Evolutionary conservation across 1,140 invertebrate species (phyloP).

Genomic region (Meloidogyne chitwoodi): DNA sequence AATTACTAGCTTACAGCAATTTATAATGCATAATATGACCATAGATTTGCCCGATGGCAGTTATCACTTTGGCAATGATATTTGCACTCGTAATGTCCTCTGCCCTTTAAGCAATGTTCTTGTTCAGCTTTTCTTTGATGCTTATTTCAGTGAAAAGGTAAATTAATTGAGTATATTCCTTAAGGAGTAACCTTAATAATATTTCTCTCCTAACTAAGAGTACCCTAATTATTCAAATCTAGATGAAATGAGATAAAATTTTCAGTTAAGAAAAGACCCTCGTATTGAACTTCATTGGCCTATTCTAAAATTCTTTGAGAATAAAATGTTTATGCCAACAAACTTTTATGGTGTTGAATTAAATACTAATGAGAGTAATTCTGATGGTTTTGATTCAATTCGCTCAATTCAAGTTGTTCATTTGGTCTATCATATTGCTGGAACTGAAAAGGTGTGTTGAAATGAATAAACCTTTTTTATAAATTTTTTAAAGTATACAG

Average conservation of each 20-base stretch:
- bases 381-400: slow-evolving; percentile 40
- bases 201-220: too few relatives aligned
- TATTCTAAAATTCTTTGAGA: slow-evolving; percentile 57
- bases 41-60: slow-evolving; percentile 41
- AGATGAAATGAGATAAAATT: not conserved
- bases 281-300: slow-evolving; percentile 52
- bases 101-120: slow-evolving; percentile 50
- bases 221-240: too few relatives aligned
- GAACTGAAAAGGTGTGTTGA: slow-evolving; percentile 29
- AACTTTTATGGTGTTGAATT: slow-evolving; percentile 58
- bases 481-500: slow-evolving; percentile 38
- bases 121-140: slow-evolving; percentile 54
- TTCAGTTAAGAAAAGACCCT: slow-evolving; percentile 50
- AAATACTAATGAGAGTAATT: slow-evolving; percentile 13
- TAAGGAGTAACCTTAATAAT: too few relatives aligned
- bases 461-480: not conserved
- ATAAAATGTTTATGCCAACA: slow-evolving; percentile 56
- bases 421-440: slow-evolving; percentile 51
- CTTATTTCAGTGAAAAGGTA: slow-evolving; percentile 56
- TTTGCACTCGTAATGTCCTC: slow-evolving; percentile 42
- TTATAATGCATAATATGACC: slow-evolving; percentile 51
- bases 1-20: slow-evolving; percentile 42
- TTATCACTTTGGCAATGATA: slow-evolving; percentile 50
- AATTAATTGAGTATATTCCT: too few relatives aligned
- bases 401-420: slow-evolving; percentile 43